A percentile compares a stretch with the other conserved stretches of the same genome.
These are phyloP conservation scores for Thaumatotibia leucotreta DNA, from an alignment of 1,140 invertebrate species.

Conservation along the genomic window DNA sequence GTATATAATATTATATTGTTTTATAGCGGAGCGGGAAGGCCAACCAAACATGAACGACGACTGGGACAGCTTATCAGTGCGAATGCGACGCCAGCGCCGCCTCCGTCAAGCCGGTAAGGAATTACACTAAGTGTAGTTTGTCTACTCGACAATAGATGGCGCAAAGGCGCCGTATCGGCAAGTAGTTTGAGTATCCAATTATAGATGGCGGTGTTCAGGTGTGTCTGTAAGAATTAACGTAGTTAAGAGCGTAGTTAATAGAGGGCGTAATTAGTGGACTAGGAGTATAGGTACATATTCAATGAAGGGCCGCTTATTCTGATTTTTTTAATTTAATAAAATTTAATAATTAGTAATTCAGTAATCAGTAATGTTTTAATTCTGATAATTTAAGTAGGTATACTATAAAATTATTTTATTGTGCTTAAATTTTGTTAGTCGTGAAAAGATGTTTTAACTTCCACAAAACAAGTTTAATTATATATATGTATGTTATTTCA, in stretches of 20 bases:
- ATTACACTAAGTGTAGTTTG: conserved; percentile 27
- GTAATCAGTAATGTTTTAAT: too few species aligned
- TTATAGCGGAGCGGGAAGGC: conserved; percentile 77
- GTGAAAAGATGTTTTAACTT: too few species aligned
- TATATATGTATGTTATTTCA: too few species aligned
- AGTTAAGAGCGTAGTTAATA: not conserved
- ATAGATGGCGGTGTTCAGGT: not conserved
- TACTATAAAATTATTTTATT: too few species aligned
- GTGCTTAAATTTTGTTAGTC: too few species aligned
- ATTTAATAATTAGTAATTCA: too few species aligned
- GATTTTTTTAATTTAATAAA: too few species aligned
- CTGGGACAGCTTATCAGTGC: conserved; percentile 86
- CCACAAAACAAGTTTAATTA: too few species aligned
- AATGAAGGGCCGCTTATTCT: too few species aligned
- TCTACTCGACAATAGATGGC: conserved; percentile 35
- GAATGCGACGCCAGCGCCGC: conserved; percentile 81
- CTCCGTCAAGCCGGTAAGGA: conserved; percentile 71
- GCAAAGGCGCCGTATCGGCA: not conserved
- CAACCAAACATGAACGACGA: conserved; percentile 81
- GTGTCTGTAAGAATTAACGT: not conserved
- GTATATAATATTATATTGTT: conserved; percentile 29
- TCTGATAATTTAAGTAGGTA: too few species aligned
- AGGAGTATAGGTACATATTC: too few species aligned
- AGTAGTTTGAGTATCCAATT: not conserved
- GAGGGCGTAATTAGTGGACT: not conserved